phyloP scores from a whole-genome alignment of 1,140 invertebrate species.

The Leptinotarsa texana region DNA sequence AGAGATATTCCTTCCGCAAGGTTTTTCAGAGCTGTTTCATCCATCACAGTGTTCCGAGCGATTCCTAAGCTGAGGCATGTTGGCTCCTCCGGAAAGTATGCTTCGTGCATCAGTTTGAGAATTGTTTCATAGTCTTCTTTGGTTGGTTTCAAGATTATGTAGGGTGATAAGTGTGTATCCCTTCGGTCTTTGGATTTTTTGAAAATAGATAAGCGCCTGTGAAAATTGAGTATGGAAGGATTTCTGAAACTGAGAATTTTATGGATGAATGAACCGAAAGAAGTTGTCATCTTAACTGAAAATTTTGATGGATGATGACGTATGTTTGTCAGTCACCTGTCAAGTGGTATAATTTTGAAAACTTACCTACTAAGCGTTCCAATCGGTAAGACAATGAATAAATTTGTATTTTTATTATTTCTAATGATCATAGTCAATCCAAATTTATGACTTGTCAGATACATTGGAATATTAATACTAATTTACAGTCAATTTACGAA shows the following conservation, averaged over 20 bases:
- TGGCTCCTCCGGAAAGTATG: conserved; percentile 49
- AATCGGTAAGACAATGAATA: too few species aligned
- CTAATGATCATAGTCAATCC: too few species aligned
- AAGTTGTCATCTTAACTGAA: conserved; percentile 33
- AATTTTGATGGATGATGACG: conserved; percentile 19
- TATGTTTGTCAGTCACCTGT: not conserved
- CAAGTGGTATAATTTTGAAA: too few species aligned
- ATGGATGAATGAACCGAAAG: conserved; percentile 27
- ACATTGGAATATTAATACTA: too few species aligned
- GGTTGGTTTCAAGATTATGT: conserved; percentile 41
- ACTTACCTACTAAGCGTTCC: too few species aligned
- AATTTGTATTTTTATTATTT: too few species aligned
- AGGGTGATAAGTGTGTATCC: conserved; percentile 33
- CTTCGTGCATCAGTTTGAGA: conserved; percentile 46
- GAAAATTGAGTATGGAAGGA: not conserved
- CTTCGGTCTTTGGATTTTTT: conserved; percentile 4
- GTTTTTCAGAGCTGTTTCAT: conserved; percentile 44
- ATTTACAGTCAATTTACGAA: too few species aligned
- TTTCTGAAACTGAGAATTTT: conserved; percentile 32
- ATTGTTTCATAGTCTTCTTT: conserved; percentile 43
- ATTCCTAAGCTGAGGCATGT: conserved; percentile 25
- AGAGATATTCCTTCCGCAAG: conserved; percentile 51
- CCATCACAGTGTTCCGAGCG: conserved; percentile 31
- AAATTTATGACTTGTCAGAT: too few species aligned
- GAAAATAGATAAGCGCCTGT: not conserved